Evolutionary conservation across 2,797 vertebrate species (phyloP).

Genomic region (Xiphorhynchus erythropygius): DNA sequence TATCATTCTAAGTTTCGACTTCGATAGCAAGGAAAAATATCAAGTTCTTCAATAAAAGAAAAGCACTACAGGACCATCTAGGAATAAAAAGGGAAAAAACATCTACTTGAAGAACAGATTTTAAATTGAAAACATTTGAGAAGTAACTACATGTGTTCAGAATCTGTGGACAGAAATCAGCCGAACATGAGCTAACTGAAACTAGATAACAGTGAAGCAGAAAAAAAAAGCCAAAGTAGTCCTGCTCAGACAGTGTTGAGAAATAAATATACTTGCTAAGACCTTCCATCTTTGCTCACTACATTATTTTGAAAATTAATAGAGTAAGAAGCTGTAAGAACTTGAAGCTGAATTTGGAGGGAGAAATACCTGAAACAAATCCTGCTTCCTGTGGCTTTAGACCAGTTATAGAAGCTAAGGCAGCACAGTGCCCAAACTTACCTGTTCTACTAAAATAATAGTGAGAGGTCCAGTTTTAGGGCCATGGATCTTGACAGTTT

Average conservation of each 20-base stretch:
- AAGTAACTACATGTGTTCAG: neutral
- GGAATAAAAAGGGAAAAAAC: neutral
- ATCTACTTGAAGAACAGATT: neutral
- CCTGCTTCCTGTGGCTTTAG: neutral
- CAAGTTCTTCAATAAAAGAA: neutral
- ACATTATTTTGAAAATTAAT: neutral
- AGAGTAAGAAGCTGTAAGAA: neutral
- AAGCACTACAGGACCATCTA: neutral
- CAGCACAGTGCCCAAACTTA: neutral
- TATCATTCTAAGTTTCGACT: neutral
- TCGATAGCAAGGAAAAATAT: slow-evolving; percentile 8
- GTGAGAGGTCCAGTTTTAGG: neutral
- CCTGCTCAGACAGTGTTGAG: neutral
- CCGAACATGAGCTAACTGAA: neutral
- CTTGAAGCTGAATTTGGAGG: neutral
- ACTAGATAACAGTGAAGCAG: neutral
- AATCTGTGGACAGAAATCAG: neutral
- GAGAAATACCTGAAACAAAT: neutral
- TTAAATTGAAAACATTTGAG: slow-evolving; percentile 37
- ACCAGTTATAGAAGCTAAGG: neutral
- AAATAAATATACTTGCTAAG: neutral
- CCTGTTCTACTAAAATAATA: neutral
- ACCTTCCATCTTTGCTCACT: neutral
- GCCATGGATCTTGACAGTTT: neutral
- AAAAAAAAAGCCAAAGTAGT: neutral